These are phyloP conservation scores for Glyptemys insculpta DNA, from an alignment of 2,797 vertebrate species.

Conservation along the genomic window DNA sequence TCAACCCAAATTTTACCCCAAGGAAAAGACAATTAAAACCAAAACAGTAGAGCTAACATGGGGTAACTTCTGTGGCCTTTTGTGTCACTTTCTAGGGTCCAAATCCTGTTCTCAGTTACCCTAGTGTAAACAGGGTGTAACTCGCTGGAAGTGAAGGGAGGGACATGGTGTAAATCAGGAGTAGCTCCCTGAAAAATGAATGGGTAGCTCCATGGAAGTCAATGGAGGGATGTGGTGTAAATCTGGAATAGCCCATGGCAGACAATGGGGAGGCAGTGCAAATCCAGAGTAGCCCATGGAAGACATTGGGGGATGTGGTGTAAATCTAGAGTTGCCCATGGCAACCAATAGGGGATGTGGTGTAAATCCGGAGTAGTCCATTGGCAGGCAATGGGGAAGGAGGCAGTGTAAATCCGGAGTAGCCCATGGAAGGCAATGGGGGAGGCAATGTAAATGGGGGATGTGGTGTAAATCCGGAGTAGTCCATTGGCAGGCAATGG, in stretches of 20 bases:
- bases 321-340: not conserved
- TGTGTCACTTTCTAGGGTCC: not conserved
- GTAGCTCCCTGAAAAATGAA: too few relatives aligned
- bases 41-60: not conserved
- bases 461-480: too few relatives aligned
- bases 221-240: too few relatives aligned
- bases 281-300: not conserved
- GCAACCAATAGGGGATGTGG: not conserved
- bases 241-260: too few relatives aligned
- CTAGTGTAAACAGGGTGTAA: not conserved
- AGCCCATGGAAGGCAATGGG: too few relatives aligned
- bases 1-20: not conserved
- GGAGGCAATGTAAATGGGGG: too few relatives aligned
- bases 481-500: too few relatives aligned
- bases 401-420: not conserved
- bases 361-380: not conserved
- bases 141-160: not conserved
- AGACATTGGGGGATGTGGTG: fast-evolving
- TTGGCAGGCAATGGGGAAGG: too few relatives aligned
- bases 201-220: not conserved
- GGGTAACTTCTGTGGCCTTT: not conserved
- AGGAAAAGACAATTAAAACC: not conserved
- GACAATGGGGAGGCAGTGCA: not conserved
- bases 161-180: not conserved
- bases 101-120: not conserved